Percentiles rank a stretch among this genome's conserved stretches.
These are phyloP conservation scores for Anhinga rufa DNA, from an alignment of 2,113 vertebrate genomes.

Conservation along the genomic window DNA sequence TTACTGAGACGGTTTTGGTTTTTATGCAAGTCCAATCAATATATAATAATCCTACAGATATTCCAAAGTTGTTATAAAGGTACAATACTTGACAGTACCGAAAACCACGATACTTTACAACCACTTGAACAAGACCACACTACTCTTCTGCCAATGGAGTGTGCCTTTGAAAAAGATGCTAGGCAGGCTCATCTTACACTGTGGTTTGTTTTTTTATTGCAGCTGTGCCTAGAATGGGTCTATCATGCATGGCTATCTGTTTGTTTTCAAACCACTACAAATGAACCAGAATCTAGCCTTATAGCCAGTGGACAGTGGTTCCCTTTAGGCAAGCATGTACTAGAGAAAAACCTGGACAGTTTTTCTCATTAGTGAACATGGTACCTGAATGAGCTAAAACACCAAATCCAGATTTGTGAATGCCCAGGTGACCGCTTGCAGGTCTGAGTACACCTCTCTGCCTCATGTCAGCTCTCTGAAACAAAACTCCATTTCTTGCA, in stretches of 20 bases:
- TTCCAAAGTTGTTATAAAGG: neutral
- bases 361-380: neutral
- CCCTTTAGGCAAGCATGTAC: neutral
- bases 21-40: neutral
- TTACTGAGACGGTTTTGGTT: neutral
- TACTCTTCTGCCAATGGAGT: neutral
- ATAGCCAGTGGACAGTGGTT: neutral
- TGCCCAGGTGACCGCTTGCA: neutral
- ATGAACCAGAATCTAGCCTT: neutral
- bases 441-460: neutral
- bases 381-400: neutral
- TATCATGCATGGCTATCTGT: neutral
- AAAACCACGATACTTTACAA: neutral
- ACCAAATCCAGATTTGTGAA: neutral
- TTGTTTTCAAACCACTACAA: neutral
- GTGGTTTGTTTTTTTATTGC: neutral
- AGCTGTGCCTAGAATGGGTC: neutral
- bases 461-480: neutral
- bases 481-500: neutral
- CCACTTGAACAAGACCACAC: neutral
- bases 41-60: neutral
- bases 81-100: neutral
- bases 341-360: neutral
- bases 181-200: neutral
- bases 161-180: neutral